Conservation (phyloP, 1,140 invertebrate species). For the Macrobrachium rosenbergii region DNA sequence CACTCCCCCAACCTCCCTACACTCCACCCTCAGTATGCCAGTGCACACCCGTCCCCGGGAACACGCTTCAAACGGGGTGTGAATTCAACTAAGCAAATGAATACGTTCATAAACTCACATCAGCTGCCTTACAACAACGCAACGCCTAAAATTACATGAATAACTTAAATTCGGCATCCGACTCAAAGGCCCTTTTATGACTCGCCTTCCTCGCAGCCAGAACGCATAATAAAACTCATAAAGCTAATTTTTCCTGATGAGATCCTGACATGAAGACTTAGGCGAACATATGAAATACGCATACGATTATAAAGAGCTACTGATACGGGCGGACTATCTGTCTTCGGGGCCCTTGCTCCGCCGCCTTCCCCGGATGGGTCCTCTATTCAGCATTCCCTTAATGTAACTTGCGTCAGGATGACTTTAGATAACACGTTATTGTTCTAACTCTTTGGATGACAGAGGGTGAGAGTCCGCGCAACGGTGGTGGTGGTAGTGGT, state of each 20-base stretch:
- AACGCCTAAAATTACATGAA: constrained; percentile 46
- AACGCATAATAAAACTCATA: constrained; percentile 58
- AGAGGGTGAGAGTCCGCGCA: constrained; percentile 22
- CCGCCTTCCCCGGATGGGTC: background rate
- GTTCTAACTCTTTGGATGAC: background rate
- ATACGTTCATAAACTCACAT: constrained; percentile 49
- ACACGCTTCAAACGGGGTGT: constrained; percentile 33
- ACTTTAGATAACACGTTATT: background rate
- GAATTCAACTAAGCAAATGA: constrained; percentile 43
- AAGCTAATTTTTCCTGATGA: constrained; percentile 61
- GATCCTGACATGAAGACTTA: constrained; percentile 57
- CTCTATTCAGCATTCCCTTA: too few species aligned
- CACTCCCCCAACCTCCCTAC: too few species aligned
- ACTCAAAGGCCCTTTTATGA: constrained; percentile 34
- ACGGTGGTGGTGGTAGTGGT: background rate
- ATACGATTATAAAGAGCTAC: constrained; percentile 24
- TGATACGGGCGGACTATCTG: background rate
- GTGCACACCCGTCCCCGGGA: background rate
- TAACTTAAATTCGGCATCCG: constrained; percentile 53
- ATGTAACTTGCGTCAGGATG: too few species aligned
- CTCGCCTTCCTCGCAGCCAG: constrained; percentile 35
- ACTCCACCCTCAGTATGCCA: background rate
- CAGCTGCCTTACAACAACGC: constrained; percentile 18
- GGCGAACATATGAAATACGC: constrained; percentile 52
- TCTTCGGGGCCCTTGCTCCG: background rate